Evolutionary conservation across 2,113 vertebrate genomes (phyloP).

Genomic region (Calidris pugnax): DNA sequence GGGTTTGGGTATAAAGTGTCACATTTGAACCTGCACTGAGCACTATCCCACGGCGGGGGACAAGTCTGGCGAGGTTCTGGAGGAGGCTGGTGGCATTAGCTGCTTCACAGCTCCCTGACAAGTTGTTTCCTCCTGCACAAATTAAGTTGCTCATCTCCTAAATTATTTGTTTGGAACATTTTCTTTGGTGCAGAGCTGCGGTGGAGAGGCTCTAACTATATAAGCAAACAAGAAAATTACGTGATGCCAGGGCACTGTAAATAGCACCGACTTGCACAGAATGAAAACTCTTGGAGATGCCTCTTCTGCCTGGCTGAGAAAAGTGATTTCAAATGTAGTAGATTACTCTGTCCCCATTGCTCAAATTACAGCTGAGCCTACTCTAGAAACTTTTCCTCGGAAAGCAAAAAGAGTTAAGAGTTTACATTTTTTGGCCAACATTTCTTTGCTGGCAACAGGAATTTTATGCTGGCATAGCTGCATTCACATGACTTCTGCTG

Average conservation of each 20-base stretch:
- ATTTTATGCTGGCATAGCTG: constrained; percentile 7
- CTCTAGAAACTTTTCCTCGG: background rate
- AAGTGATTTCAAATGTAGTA: background rate
- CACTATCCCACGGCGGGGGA: fast-evolving
- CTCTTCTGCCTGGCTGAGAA: background rate
- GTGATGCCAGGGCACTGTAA: background rate
- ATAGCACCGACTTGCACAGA: background rate
- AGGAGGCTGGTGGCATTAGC: background rate
- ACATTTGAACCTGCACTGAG: fast-evolving
- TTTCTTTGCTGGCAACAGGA: constrained; percentile 3
- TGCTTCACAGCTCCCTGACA: background rate
- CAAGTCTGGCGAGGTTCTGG: fast-evolving
- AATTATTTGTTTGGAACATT: background rate
- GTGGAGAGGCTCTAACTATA: background rate
- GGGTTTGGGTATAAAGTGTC: background rate
- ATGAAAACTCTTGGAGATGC: background rate
- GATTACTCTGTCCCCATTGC: background rate
- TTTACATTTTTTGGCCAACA: background rate
- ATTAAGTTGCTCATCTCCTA: background rate
- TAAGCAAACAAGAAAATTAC: background rate
- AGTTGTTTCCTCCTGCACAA: background rate
- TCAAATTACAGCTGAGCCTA: background rate
- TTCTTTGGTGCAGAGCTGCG: background rate
- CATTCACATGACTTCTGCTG: background rate
- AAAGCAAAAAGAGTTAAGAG: background rate